Evolutionary conservation across 2,113 vertebrate genomes (phyloP).

Genomic region (Phainopepla nitens): DNA sequence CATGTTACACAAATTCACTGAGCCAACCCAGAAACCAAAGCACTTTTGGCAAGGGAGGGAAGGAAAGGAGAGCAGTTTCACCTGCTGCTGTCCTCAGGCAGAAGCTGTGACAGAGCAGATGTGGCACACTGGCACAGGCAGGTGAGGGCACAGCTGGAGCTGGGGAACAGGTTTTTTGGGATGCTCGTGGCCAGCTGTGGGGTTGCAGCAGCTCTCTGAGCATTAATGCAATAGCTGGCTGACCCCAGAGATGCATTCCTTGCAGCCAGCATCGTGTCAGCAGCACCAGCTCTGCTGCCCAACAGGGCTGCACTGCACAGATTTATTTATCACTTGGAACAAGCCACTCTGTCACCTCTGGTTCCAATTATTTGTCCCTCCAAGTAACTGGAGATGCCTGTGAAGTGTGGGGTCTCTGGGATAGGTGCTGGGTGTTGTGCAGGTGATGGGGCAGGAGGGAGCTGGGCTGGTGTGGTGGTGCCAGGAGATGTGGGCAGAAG

Average conservation of each 20-base stretch:
- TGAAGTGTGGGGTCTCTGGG: background rate
- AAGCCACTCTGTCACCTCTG: background rate
- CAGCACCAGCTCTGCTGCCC: background rate
- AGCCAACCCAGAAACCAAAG: slow-evolving; percentile 26
- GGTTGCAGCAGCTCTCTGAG: background rate
- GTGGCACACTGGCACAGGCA: background rate
- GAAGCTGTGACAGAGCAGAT: background rate
- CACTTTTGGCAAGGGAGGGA: background rate
- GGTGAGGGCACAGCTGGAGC: background rate
- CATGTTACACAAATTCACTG: background rate
- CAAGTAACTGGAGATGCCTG: background rate
- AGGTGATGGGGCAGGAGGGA: background rate
- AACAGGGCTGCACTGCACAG: accelerated
- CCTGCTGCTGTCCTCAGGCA: background rate
- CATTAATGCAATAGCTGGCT: accelerated
- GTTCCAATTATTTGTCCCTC: background rate
- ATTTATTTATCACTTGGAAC: accelerated
- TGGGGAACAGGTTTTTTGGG: background rate
- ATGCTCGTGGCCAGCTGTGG: background rate
- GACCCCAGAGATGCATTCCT: background rate
- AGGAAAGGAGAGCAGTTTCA: slow-evolving; percentile 16
- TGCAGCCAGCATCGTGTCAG: accelerated
- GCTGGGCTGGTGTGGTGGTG: background rate
- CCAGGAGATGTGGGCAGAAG: background rate
- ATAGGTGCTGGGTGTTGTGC: background rate